These are phyloP conservation scores for Lasioglossum vierecki DNA, from an alignment of 2,888 invertebrate species.

Conservation along the genomic window DNA sequence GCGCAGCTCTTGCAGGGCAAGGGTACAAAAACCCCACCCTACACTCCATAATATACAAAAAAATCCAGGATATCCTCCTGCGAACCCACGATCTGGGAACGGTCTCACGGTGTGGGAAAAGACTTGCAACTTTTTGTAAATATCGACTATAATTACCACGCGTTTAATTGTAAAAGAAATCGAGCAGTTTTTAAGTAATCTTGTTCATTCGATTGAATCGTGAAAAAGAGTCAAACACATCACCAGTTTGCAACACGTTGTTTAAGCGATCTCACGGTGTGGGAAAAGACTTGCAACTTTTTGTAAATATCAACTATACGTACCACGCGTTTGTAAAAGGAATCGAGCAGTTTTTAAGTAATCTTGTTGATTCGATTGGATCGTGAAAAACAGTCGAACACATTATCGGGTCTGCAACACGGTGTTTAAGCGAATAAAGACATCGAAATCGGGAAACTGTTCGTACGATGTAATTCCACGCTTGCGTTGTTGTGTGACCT, in stretches of 20 bases:
- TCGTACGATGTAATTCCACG: not conserved
- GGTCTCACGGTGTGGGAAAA: not conserved
- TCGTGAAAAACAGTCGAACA: no score
- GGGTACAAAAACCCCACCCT: no score
- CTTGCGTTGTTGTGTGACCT: conserved; percentile 16
- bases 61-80: not conserved
- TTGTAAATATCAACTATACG: no score
- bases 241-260: not conserved
- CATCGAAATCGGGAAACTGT: not conserved
- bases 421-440: not conserved
- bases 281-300: no score
- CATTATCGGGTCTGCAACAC: no score
- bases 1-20: no score
- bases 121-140: not conserved
- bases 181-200: not conserved
- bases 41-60: no score
- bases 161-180: not conserved
- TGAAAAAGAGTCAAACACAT: not conserved
- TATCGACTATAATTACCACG: no score
- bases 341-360: not conserved
- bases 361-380: not conserved
- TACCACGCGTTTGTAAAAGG: no score
- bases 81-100: conserved; percentile 20
- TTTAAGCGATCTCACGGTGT: no score
- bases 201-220: not conserved